These are phyloP conservation scores for Leucozona laternaria DNA, from an alignment of 2,888 invertebrate genomes.

Conservation along the genomic window DNA sequence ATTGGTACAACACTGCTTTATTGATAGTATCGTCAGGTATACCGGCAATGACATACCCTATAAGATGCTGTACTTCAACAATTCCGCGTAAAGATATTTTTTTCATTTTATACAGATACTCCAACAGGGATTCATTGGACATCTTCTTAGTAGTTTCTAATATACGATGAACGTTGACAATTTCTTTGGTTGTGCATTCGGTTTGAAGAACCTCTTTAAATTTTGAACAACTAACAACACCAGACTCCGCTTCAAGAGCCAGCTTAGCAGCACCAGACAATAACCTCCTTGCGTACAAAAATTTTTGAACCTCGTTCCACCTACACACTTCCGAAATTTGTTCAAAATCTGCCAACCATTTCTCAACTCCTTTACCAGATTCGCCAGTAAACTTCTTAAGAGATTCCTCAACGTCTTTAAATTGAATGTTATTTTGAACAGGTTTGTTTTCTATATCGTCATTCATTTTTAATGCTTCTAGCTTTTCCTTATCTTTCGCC, in stretches of 20 bases:
- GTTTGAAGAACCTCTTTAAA: background rate
- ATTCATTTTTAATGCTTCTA: background rate
- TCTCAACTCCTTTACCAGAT: background rate
- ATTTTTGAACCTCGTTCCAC: conserved; percentile 6
- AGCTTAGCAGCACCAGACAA: background rate
- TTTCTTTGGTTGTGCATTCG: background rate
- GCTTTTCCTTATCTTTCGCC: background rate
- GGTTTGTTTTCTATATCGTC: background rate
- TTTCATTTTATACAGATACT: background rate
- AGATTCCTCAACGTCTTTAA: conserved; percentile 1
- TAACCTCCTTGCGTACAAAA: background rate
- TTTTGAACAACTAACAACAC: background rate
- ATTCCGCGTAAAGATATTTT: background rate
- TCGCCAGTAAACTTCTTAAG: background rate
- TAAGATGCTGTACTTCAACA: background rate
- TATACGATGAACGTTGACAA: background rate
- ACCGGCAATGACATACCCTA: background rate
- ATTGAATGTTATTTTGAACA: background rate
- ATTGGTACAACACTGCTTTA: no score
- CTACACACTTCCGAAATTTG: conserved; percentile 4
- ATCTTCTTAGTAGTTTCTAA: background rate
- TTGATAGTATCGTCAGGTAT: no score
- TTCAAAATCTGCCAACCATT: conserved; percentile 7
- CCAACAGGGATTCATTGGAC: background rate
- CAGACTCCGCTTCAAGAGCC: background rate